Base-by-base conservation (phyloP, 2,797 vertebrate species). In the Siniperca scherzeri region DNA sequence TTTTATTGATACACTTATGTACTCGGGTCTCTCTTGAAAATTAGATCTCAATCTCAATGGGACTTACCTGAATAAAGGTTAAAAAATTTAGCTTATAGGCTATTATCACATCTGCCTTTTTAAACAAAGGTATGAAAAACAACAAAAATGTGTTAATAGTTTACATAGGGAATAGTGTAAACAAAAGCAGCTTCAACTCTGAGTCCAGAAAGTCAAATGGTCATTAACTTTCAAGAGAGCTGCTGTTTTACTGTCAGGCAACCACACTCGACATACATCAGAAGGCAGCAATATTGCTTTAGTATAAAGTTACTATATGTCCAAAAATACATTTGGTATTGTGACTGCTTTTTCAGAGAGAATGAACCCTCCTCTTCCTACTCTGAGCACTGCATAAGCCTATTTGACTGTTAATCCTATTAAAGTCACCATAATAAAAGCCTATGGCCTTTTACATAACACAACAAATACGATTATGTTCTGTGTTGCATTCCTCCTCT, bases 321-420 rank as follows among this genome's bases (percentile, higher is more conserved):
- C 30, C 42, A 61, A 69, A 59, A 67, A 50, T 14, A 55, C 7
- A 61, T 38, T 21, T 46, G 25, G 9, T 38, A 22, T 19, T 68
- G 17, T 36, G 68, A 60, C 27, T 55, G 64, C 40, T n/a, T 74
- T 73, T 59, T 25, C 48, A 40, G n/a, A 60, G 11, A 73, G 25
- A 64, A 25, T 40, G 27, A 75, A 19, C 36, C 21, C 40, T 81
- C 42, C 56, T 50, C 42, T 55, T 61, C 57, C 57, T 65, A 62
- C 69, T 72, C 10, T 4, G 27, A 91, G 50, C 60, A 27, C 81
- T 67, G 77, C 70, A 60, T 74, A 21, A 90, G 78, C 81, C 85
- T 80, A 85, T 85, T 85, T 61, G 52, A 84, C 19, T 76, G 73
- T 82, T 88, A 94, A 94, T 93, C 93, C 90, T 85, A 85, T 91